Evolutionary conservation across 2,888 invertebrate species (phyloP).

Genomic region (Trimorus sp.): DNA sequence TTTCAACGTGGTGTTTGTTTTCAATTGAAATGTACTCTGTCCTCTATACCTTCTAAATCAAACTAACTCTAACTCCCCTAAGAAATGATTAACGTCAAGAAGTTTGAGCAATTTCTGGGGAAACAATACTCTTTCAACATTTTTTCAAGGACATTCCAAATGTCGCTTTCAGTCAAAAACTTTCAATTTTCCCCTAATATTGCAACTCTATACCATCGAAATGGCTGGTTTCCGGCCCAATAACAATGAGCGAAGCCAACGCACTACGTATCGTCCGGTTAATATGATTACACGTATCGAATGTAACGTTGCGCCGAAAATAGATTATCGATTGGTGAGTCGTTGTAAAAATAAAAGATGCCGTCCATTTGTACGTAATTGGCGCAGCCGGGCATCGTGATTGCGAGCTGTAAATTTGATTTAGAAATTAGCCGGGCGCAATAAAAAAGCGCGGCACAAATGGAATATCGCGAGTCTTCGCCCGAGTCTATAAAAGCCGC

Average conservation of each 20-base stretch:
- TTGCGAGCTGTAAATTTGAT: conserved; percentile 20
- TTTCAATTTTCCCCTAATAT: too few species aligned
- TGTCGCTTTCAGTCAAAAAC: too few species aligned
- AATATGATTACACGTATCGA: background rate
- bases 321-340: conserved; percentile 8
- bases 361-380: conserved; percentile 2
- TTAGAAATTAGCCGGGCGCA: conserved; percentile 1
- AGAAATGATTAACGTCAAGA: too few species aligned
- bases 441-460: background rate
- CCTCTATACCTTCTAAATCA: too few species aligned
- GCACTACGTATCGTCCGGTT: background rate
- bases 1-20: too few species aligned
- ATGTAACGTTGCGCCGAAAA: conserved; percentile 4
- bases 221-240: background rate
- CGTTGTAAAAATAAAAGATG: conserved; percentile 5
- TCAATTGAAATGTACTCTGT: too few species aligned
- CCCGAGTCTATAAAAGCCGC: conserved; percentile 7
- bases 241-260: background rate
- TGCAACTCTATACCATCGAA: too few species aligned
- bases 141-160: too few species aligned
- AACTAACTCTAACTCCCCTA: too few species aligned
- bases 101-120: too few species aligned
- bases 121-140: too few species aligned
- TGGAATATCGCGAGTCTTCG: conserved; percentile 1
- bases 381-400: conserved; percentile 9